These are phyloP conservation scores for Drosophila ambigua DNA, from an alignment of 1,140 invertebrate genomes.

Conservation along the genomic window DNA sequence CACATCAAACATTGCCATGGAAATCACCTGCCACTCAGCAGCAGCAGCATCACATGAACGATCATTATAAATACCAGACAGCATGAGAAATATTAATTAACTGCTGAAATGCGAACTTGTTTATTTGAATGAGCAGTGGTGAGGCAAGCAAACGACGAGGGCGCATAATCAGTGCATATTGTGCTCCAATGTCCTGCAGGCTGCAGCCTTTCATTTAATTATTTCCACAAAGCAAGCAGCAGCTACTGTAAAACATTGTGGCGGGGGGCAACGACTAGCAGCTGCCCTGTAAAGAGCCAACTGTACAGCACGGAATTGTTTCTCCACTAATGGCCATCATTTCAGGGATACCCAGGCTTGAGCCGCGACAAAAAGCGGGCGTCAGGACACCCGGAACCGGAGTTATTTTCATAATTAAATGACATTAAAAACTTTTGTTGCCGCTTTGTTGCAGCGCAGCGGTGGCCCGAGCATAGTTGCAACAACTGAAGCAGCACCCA, in stretches of 20 bases:
- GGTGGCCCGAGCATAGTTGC: slow-evolving; percentile 6
- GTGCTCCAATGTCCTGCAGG: slow-evolving; percentile 67
- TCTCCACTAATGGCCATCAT: not conserved
- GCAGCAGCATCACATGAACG: slow-evolving; percentile 10
- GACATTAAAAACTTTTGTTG: slow-evolving; percentile 62
- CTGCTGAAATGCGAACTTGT: slow-evolving; percentile 59
- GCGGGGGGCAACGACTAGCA: slow-evolving; percentile 12
- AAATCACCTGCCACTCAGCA: slow-evolving; percentile 14
- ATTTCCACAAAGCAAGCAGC: slow-evolving; percentile 45
- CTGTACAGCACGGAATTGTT: slow-evolving; percentile 1
- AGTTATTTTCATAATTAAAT: slow-evolving; percentile 73
- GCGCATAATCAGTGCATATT: slow-evolving; percentile 68
- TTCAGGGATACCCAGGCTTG: slow-evolving; percentile 7
- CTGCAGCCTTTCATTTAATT: slow-evolving; percentile 72
- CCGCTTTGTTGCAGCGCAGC: slow-evolving; percentile 16
- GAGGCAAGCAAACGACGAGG: not conserved
- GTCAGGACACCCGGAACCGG: slow-evolving; percentile 27
- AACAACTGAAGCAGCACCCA: slow-evolving; percentile 6
- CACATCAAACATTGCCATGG: slow-evolving; percentile 11
- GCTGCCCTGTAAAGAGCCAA: slow-evolving; percentile 21
- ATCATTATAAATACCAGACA: slow-evolving; percentile 35
- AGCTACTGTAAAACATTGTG: not conserved
- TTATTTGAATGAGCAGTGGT: slow-evolving; percentile 39
- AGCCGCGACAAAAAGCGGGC: slow-evolving; percentile 32
- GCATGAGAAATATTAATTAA: slow-evolving; percentile 67